A percentile compares a stretch with the other conserved stretches of the same genome.
phyloP scores from a whole-genome alignment of 2,797 vertebrate genomes.

The Cheirogaleus major region DNA sequence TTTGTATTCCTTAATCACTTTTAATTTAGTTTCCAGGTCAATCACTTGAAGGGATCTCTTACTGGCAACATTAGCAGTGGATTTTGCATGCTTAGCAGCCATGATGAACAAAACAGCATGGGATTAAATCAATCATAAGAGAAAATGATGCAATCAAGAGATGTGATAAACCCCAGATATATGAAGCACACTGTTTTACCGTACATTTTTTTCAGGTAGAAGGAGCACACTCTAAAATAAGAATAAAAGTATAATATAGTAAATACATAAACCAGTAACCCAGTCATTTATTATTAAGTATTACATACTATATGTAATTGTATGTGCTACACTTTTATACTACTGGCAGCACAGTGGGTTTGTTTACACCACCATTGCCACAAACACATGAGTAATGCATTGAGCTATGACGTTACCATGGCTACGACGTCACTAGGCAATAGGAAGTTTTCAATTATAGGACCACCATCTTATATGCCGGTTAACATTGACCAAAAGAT shows the following conservation, averaged over 20 bases:
- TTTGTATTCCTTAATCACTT: not conserved
- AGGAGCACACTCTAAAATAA: not conserved
- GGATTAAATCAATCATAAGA: not conserved
- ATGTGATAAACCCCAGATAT: not conserved
- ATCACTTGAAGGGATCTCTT: not conserved
- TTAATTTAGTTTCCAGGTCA: not conserved
- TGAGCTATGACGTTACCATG: not conserved
- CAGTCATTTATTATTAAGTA: too few species aligned
- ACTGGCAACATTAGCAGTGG: not conserved
- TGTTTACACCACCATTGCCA: not conserved
- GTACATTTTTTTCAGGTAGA: not conserved
- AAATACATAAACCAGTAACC: not conserved
- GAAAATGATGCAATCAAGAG: not conserved
- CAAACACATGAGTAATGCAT: not conserved
- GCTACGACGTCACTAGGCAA: not conserved
- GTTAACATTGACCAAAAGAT: not conserved
- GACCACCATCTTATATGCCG: not conserved
- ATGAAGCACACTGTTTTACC: not conserved
- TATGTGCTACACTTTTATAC: too few species aligned
- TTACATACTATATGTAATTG: not conserved
- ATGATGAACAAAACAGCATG: not conserved
- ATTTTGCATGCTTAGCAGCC: not conserved
- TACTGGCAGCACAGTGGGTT: not conserved
- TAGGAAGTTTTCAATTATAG: not conserved
- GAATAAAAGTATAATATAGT: not conserved